Evolutionary conservation across 64 coral and sea anemone genomes (phyloP).

Genomic region (Hydrozoanthus tunicans): DNA sequence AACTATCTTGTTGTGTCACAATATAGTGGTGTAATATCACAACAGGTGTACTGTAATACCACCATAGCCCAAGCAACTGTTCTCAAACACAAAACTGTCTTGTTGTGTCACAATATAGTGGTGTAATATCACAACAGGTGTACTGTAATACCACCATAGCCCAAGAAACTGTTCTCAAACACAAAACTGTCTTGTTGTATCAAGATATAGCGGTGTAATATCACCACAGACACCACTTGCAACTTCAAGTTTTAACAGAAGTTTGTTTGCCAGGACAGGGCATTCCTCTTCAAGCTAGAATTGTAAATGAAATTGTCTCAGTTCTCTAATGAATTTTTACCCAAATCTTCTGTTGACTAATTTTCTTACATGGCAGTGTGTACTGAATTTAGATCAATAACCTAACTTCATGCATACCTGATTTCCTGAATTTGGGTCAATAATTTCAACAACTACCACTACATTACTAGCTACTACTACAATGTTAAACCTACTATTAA

Average conservation of each 20-base stretch:
- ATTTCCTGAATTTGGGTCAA: no score
- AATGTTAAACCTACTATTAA: no score
- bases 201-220: constrained; percentile 72
- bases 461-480: no score
- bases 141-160: no score
- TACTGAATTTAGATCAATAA: no score
- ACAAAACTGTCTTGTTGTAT: constrained; percentile 79
- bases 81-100: constrained; percentile 72
- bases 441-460: no score
- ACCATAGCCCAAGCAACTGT: background rate
- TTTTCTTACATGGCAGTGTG: no score
- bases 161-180: constrained; percentile 48
- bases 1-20: no score
- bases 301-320: background rate
- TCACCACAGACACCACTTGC: constrained; percentile 75
- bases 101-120: constrained; percentile 77
- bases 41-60: no score
- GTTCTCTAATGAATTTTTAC: background rate
- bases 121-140: constrained; percentile 55
- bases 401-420: no score
- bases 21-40: no score
- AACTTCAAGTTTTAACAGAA: constrained; percentile 70
- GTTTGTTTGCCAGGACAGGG: constrained; percentile 67
- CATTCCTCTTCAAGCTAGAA: constrained; percentile 69
- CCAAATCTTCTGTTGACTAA: no score